A percentile compares a stretch with the other conserved stretches of the same genome.
Evolutionary conservation across 1,140 invertebrate genomes (phyloP).

Genomic region (Arctopsyche grandis): DNA sequence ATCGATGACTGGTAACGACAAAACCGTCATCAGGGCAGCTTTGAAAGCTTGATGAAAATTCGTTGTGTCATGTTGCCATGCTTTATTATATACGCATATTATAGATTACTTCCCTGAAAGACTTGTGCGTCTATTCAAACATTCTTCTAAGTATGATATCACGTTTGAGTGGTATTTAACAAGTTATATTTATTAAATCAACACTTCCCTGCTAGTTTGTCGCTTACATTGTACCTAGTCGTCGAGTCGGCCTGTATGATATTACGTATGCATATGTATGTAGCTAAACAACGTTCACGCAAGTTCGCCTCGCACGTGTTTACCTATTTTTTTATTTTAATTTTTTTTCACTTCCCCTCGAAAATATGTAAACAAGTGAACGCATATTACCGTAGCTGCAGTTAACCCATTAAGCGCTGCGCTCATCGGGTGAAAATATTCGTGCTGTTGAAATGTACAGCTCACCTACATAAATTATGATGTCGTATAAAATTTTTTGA

Average conservation of each 20-base stretch:
- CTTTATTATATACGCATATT: no score
- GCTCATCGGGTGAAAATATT: background rate
- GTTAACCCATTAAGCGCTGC: background rate
- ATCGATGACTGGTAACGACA: no score
- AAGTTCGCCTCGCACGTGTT: background rate
- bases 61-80: no score
- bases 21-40: no score
- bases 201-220: background rate
- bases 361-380: background rate
- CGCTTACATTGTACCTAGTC: no score
- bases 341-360: background rate
- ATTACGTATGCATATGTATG: background rate
- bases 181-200: constrained; percentile 2
- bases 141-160: no score
- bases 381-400: background rate
- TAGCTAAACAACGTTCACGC: background rate
- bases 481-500: background rate
- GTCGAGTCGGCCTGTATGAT: background rate
- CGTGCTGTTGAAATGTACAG: background rate
- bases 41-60: no score
- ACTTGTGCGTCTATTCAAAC: no score
- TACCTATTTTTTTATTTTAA: background rate
- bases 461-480: background rate
- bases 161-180: no score
- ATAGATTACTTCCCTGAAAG: no score